Evolutionary conservation across 2,113 vertebrate species (phyloP).

Genomic region (Zapus hudsonius): DNA sequence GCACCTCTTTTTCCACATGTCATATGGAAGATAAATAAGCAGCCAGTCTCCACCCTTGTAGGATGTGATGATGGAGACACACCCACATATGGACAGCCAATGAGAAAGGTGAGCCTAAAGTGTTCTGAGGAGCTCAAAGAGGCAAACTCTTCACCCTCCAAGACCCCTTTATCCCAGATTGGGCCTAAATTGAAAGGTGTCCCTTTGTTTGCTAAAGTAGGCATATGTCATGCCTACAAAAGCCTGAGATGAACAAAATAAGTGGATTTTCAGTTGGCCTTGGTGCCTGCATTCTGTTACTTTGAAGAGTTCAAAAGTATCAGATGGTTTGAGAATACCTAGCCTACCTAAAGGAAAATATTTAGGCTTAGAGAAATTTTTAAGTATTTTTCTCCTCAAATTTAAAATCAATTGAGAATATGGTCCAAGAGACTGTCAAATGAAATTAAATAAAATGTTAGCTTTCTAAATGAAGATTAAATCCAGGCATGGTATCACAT

Average conservation of each 20-base stretch:
- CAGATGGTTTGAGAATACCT: neutral
- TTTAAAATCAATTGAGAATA: neutral
- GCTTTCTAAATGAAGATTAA: neutral
- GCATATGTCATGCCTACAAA: neutral
- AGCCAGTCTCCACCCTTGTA: neutral
- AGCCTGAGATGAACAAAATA: neutral
- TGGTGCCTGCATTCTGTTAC: neutral
- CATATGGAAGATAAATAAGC: neutral
- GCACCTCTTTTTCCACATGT: neutral
- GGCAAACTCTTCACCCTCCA: neutral
- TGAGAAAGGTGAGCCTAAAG: neutral
- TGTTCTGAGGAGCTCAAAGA: neutral
- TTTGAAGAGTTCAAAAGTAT: conserved; percentile 20
- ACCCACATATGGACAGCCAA: neutral
- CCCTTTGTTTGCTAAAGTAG: conserved; percentile 22
- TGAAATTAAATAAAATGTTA: neutral
- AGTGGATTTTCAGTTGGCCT: neutral
- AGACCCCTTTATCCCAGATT: neutral
- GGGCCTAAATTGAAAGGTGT: neutral
- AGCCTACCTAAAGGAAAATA: neutral
- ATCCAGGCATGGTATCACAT: neutral
- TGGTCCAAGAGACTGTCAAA: conserved; percentile 9
- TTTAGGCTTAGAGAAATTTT: conserved; percentile 35
- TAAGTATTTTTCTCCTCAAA: neutral
- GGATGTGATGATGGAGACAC: neutral